A percentile compares a stretch with the other conserved stretches of the same genome.
phyloP scores from a whole-genome alignment of 2,797 vertebrate genomes.

The Myiotriccus ornatus region DNA sequence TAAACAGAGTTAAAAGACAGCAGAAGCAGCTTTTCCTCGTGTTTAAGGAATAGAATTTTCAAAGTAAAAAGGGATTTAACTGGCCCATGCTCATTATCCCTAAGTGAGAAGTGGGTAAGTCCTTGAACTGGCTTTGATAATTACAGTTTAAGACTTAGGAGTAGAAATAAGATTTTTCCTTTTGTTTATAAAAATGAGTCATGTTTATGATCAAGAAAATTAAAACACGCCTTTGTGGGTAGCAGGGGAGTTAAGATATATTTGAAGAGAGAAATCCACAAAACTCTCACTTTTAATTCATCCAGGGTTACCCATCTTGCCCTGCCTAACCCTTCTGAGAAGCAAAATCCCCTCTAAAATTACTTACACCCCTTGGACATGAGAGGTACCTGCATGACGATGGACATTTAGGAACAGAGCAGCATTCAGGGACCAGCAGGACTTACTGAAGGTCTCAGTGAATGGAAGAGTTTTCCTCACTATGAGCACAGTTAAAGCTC shows the following conservation, averaged over 20 bases:
- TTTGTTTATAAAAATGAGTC: not conserved
- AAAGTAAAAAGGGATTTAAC: not conserved
- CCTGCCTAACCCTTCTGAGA: not conserved
- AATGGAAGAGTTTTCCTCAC: not conserved
- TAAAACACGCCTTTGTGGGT: not conserved
- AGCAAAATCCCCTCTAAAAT: not conserved
- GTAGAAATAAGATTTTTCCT: not conserved
- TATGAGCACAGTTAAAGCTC: not conserved
- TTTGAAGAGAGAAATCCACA: not conserved
- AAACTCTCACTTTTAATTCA: not conserved
- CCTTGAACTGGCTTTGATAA: not conserved
- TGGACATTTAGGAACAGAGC: rapidly evolving
- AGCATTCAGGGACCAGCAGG: not conserved
- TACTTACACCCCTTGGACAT: not conserved
- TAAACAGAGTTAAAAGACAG: not conserved
- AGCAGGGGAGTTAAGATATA: not conserved
- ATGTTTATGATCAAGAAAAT: not conserved
- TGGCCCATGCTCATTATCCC: not conserved
- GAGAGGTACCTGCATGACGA: not conserved
- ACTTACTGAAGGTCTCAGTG: no score
- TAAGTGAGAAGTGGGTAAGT: not conserved
- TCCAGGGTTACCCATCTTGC: not conserved
- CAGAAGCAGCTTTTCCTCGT: not conserved
- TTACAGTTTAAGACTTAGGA: not conserved
- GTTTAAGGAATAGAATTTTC: not conserved